phyloP scores from a whole-genome alignment of 1,140 invertebrate genomes.

The Zaprionus inermis region DNA sequence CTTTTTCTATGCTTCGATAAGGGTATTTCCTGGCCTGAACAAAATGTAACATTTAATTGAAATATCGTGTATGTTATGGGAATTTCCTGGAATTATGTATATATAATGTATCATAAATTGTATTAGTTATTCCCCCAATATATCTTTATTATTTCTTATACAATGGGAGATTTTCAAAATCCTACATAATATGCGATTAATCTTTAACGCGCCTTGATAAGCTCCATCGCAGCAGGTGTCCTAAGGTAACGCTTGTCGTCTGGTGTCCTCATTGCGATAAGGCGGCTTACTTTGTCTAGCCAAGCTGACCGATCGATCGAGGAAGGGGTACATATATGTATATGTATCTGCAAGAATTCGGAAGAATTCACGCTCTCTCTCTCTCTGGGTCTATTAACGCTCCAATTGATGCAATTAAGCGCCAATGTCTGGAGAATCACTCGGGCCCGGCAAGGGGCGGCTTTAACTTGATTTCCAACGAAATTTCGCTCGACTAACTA shows the following conservation, averaged over 20 bases:
- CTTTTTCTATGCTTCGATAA: neutral
- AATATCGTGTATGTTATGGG: too few relatives aligned
- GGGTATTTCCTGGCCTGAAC: too few relatives aligned
- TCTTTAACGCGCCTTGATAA: neutral
- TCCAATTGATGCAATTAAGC: slow-evolving; percentile 76
- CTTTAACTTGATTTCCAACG: slow-evolving; percentile 25
- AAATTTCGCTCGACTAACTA: slow-evolving; percentile 16
- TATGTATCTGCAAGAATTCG: neutral
- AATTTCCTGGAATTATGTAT: too few relatives aligned
- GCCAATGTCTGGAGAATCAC: slow-evolving; percentile 9
- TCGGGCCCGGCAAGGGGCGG: slow-evolving; percentile 11
- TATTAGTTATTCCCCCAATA: too few relatives aligned
- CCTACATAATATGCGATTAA: slow-evolving; percentile 5
- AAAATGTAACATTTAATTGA: too few relatives aligned
- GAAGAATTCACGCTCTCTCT: slow-evolving; percentile 30
- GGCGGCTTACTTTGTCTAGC: neutral
- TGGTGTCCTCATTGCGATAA: neutral
- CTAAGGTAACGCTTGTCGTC: neutral
- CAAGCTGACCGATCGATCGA: neutral
- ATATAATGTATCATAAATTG: too few relatives aligned
- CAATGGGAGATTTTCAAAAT: neutral
- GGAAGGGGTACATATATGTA: neutral
- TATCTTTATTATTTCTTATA: neutral
- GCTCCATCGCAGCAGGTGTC: neutral
- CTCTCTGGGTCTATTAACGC: slow-evolving; percentile 46